Percentiles rank a stretch among this genome's conserved stretches.
These are phyloP conservation scores for Chelmon rostratus DNA, from an alignment of 2,797 vertebrate genomes.

Conservation along the genomic window DNA sequence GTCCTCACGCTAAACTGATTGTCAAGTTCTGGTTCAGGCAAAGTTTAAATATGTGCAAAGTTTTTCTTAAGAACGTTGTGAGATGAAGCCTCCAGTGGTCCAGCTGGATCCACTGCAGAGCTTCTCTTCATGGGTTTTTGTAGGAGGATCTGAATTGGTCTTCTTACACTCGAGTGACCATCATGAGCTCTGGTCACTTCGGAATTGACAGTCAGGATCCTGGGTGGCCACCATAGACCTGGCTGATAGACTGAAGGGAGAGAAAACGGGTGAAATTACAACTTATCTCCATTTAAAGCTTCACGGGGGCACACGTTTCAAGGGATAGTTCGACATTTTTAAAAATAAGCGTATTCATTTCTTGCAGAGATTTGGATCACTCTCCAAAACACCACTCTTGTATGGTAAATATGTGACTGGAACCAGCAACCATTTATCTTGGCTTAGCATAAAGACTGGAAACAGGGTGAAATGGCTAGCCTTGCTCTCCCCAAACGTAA, in stretches of 20 bases:
- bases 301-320: not conserved
- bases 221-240: constrained; percentile 82
- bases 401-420: not conserved
- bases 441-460: constrained; percentile 21
- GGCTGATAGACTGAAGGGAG: constrained; percentile 84
- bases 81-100: constrained; percentile 60
- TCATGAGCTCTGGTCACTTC: constrained; percentile 79
- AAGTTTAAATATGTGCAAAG: constrained; percentile 78
- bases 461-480: not conserved
- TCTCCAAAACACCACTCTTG: not conserved
- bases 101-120: constrained; percentile 62
- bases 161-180: constrained; percentile 76
- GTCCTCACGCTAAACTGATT: constrained; percentile 78
- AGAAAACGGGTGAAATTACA: constrained; percentile 64
- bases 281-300: constrained; percentile 20
- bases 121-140: constrained; percentile 58
- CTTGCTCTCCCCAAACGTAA: not conserved
- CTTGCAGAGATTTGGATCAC: constrained; percentile 4
- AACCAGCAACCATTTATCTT: not conserved
- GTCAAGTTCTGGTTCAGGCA: constrained; percentile 81
- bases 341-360: constrained; percentile 2
- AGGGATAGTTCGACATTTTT: not conserved
- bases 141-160: constrained; percentile 42
- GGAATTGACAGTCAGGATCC: constrained; percentile 86
- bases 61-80: constrained; percentile 52